Evolutionary conservation across 2,888 invertebrate species (phyloP), one percentile per base, ranked within the genome.

Genomic region (Leistus spinibarbis): DNA sequence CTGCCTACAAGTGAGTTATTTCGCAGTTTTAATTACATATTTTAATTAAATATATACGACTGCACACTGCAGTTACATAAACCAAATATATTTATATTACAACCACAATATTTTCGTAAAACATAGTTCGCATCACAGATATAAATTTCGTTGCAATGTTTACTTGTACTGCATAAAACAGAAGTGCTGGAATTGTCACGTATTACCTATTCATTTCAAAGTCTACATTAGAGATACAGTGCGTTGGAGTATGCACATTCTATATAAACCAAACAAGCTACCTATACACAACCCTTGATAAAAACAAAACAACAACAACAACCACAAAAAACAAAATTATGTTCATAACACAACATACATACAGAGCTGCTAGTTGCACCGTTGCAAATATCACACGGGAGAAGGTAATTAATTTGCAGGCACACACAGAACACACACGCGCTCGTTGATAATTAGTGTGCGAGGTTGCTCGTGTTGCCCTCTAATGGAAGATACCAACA

Each of bases 81-180:
- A n/a, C n/a, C n/a, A n/a, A n/a, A n/a, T n/a, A n/a, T n/a, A n/a
- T n/a, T n/a, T n/a, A n/a, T n/a, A n/a, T n/a, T n/a, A n/a, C n/a
- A n/a, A n/a, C n/a, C n/a, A n/a, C n/a, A n/a, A n/a, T n/a, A n/a
- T n/a, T n/a, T n/a, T n/a, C 72, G 66, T 65, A 66, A 56, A 66
- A 65, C 56, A 72, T 72, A 65, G 54, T 69, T 54, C 65, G 65
- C 72, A 66, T 73, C 53, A 62, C 20, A 62, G 62, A 67, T 54
- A 73, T 73, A 67, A 73, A 73, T 73, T 65, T 66, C 60, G 73
- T 73, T 73, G 60, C 65, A 73, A 73, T 54, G 67, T 62, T 60
- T 54, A 53, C 27, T 67, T 40, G 73, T 67, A 62, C 57, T 60
- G 66, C 66, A 66, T 73, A 66, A 66, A 73, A 73, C 67, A 56